Base-by-base conservation (phyloP, 1,140 invertebrate species). In the Trypoxylus dichotomus region DNA sequence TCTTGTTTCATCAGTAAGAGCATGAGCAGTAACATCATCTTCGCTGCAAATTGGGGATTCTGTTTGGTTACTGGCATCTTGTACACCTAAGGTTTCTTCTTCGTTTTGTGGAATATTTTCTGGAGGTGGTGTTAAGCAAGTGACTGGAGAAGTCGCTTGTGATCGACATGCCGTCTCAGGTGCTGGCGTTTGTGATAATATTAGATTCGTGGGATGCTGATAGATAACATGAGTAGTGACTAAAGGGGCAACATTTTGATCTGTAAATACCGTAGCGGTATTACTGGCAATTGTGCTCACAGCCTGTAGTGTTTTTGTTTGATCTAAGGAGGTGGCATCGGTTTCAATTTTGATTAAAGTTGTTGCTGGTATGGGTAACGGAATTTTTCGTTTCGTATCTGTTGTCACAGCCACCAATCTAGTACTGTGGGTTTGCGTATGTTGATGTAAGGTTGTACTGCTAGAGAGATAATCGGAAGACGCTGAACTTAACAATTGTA, bases 41-140 rank as follows among this genome's bases (percentile, higher is more conserved):
- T 90, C 89, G 29, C 88, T 88, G 72, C 87, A 90, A 10, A 89
- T 86, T 0, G 90, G 89, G 1, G 90, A 88, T 79, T 94, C 93
- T 0, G 93, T 94, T 86, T 95, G 94, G 83, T 94, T 94, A 19
- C 93, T 94, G 0, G 93, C 93, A 81, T 95, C 93, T 85, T 91
- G 93, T 68, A 94, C 93, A 19, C 89, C 89, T 8, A 83, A 78
- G 19, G 81, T 79, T 29, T 88, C 86, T 71, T 87, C 86, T 37
- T 79, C 79, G n/a, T 84, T 82, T 37, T 84, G 81, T 8, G 83
- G 78, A 74, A 87, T 85, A 7, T 87, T 84, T 74, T 92, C 90
- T 11, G 91, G 90, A 1, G 90, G 90, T 13, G 90, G 91, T 1
- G 91, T 90, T 2, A 91, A 84, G 37, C 89, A 91, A 1, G 90